Conservation (phyloP, 1,140 invertebrate genomes). For the Lucilia sericata region DNA sequence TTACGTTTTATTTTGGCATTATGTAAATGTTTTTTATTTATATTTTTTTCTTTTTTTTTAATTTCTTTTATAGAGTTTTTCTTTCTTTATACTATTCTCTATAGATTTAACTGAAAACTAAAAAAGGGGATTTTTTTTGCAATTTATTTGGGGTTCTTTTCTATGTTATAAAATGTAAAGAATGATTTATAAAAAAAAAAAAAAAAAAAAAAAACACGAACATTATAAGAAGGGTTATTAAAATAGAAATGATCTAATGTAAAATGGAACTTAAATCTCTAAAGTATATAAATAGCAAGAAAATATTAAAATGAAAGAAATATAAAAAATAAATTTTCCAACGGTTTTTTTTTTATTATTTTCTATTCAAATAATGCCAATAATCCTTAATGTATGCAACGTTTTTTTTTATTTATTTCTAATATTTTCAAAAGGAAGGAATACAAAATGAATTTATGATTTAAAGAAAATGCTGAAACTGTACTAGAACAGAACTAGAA, state of each 20-base stretch:
- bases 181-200: too few species aligned
- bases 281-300: not conserved
- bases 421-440: not conserved
- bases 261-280: not conserved
- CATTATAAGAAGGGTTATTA: conserved; percentile 24
- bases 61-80: conserved; percentile 3
- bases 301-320: too few species aligned
- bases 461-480: too few species aligned
- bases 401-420: not conserved
- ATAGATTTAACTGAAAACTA: not conserved
- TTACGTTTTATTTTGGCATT: not conserved
- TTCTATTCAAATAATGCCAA: not conserved
- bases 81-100: not conserved
- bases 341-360: not conserved
- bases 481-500: too few species aligned
- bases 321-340: too few species aligned
- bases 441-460: too few species aligned
- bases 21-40: not conserved
- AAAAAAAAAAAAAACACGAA: not conserved
- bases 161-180: not conserved
- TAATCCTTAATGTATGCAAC: not conserved
- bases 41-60: not conserved
- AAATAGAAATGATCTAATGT: conserved; percentile 33
- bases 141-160: not conserved
- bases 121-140: conserved; percentile 1